Evolutionary conservation across 1,140 invertebrate genomes (phyloP), one percentile per base, ranked within the genome.

Genomic region (Neodiprion virginianus): DNA sequence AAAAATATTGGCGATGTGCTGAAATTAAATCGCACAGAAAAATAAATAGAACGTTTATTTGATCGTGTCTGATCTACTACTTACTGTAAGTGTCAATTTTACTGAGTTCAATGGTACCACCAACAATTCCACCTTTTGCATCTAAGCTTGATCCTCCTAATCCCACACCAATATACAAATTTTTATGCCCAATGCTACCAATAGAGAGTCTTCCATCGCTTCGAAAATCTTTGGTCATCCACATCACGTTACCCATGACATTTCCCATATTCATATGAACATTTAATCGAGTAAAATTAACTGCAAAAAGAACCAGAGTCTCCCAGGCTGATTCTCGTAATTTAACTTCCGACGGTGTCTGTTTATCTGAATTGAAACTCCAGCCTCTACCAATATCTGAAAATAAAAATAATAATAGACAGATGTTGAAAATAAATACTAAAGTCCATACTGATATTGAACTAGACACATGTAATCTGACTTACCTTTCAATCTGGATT

Each of bases 241-340:
- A 98, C 92, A 93, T 93, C 50, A 98, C 97, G 85, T 98, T 98
- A 23, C 98, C 98, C 96, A 99, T 99, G 1, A 99, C 97, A 85
- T 99, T 99, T 21, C 97, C 97, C 96, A 99, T 99, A 87, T 99
- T 99, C 95, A 99, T 98, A 81, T 98, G 96, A 17, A 99, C 95
- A 87, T 98, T 98, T 28, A 99, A 89, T 79, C 95, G 94, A 7
- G 96, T 97, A 81, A 99, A 96, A 89, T 98, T 99, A 11, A 99
- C 94, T 1, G 96, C 96, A 90, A 99, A 98, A 49, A 99, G 88
- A 1, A 99, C 97, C 14, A 99, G 88, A 4, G 97, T 99, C 88
- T 99, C 96, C 98, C 97, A 99, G 21, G 94, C 93, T 4, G 94
- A 85, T 74, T 88, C 87, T 89, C 83, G 86, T 79, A 85, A 78